phyloP scores from a whole-genome alignment of 1,140 invertebrate genomes.

The Oryctes rhinoceros region DNA sequence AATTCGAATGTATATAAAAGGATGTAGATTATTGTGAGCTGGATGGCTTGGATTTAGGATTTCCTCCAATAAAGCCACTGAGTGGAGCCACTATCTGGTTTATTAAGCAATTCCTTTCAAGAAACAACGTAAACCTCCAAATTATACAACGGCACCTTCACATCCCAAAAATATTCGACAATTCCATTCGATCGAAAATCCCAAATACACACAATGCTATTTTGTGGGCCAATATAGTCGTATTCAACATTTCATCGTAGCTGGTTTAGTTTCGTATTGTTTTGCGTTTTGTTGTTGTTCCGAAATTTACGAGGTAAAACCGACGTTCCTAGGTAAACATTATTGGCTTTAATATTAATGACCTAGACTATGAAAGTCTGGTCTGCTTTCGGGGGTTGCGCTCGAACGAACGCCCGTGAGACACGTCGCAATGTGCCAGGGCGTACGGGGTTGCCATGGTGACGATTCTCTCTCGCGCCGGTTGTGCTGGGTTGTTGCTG shows the following conservation, averaged over 20 bases:
- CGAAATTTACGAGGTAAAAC: conserved; percentile 35
- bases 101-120: no score
- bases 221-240: conserved; percentile 3
- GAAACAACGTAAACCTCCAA: no score
- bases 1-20: no score
- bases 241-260: conserved; percentile 34
- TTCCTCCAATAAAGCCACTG: no score
- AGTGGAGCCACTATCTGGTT: no score
- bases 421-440: conserved; percentile 25
- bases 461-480: not conserved
- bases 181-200: not conserved
- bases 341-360: conserved; percentile 37
- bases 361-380: conserved; percentile 22
- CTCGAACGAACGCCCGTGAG: not conserved
- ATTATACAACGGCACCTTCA: not conserved
- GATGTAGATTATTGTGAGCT: no score
- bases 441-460: not conserved
- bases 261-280: conserved; percentile 24
- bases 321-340: conserved; percentile 25
- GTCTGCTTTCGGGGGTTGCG: not conserved
- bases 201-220: conserved; percentile 12
- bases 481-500: conserved; percentile 6
- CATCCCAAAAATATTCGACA: conserved; percentile 21
- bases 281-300: conserved; percentile 12
- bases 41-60: no score